A percentile compares a stretch with the other conserved stretches of the same genome.
phyloP scores from a whole-genome alignment of 2,113 vertebrate species.

The Oreotrochilus melanogaster region DNA sequence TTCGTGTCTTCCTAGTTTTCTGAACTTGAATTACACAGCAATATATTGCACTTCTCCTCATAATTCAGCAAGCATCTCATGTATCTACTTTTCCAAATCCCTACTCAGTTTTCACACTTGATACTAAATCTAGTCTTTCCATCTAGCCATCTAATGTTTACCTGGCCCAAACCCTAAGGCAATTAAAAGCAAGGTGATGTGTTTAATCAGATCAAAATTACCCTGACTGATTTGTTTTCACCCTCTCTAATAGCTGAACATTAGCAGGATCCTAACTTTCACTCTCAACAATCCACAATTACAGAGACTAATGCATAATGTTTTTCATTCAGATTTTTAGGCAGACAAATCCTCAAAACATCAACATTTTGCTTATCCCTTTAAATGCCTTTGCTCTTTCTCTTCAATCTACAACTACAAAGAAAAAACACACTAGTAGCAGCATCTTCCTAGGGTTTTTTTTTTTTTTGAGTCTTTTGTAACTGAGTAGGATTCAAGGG shows the following conservation, averaged over 20 bases:
- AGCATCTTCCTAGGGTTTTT: neutral
- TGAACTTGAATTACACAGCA: neutral
- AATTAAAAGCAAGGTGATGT: neutral
- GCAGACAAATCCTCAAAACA: neutral
- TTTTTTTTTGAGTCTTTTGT: neutral
- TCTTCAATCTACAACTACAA: neutral
- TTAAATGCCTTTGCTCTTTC: neutral
- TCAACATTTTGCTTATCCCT: neutral
- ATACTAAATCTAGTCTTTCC: neutral
- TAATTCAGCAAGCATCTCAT: neutral
- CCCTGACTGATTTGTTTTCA: neutral
- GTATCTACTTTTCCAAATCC: neutral
- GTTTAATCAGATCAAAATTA: neutral
- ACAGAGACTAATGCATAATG: fast-evolving
- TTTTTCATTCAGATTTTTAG: neutral
- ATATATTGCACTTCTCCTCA: neutral
- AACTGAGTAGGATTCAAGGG: neutral
- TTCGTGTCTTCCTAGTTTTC: neutral
- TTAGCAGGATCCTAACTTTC: neutral
- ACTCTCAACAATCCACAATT: neutral
- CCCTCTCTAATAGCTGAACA: neutral
- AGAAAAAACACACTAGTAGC: neutral
- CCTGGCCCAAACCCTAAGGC: neutral
- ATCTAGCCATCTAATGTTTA: neutral
- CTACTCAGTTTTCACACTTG: neutral